A percentile compares a stretch with the other conserved stretches of the same genome.
Evolutionary conservation across 2,888 invertebrate species (phyloP).

Genomic region (Galeopsomyia nigrocyanea): DNA sequence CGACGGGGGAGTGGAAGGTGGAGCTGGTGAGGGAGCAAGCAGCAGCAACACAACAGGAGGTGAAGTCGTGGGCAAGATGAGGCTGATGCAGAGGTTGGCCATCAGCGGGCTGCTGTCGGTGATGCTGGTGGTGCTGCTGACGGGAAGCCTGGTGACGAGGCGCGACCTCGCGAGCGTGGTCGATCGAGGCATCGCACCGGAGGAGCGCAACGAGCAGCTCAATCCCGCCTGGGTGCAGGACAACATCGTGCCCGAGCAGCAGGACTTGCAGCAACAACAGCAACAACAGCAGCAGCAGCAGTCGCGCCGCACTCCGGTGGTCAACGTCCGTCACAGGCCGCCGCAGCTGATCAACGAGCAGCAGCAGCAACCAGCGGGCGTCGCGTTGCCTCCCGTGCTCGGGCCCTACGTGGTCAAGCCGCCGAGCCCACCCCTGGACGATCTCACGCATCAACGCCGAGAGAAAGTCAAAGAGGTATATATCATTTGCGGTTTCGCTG

Average conservation of each 20-base stretch:
- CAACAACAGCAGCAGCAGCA: constrained; percentile 34
- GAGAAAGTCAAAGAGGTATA: constrained; percentile 68
- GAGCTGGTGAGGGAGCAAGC: no score
- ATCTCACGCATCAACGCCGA: constrained; percentile 63
- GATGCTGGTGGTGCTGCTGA: constrained; percentile 64
- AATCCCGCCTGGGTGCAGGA: constrained; percentile 64
- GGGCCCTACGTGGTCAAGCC: constrained; percentile 57
- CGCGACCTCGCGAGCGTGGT: constrained; percentile 61
- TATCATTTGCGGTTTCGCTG: constrained; percentile 15
- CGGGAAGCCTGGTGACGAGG: constrained; percentile 63
- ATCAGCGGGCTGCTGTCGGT: constrained; percentile 66
- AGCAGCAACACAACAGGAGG: no score
- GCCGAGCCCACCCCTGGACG: constrained; percentile 64
- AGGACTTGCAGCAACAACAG: constrained; percentile 46
- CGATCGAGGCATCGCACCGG: constrained; percentile 62
- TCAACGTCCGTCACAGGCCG: constrained; percentile 51
- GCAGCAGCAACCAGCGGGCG: not conserved
- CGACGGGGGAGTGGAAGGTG: no score
- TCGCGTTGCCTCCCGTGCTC: constrained; percentile 35
- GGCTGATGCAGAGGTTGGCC: constrained; percentile 65
- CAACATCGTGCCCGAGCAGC: constrained; percentile 59
- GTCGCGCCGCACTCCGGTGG: constrained; percentile 46
- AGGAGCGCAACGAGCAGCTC: constrained; percentile 60
- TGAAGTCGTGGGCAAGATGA: constrained; percentile 56
- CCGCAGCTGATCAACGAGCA: constrained; percentile 9